Conservation (phyloP, 2,113 vertebrate species). For the Noctilio leporinus region DNA sequence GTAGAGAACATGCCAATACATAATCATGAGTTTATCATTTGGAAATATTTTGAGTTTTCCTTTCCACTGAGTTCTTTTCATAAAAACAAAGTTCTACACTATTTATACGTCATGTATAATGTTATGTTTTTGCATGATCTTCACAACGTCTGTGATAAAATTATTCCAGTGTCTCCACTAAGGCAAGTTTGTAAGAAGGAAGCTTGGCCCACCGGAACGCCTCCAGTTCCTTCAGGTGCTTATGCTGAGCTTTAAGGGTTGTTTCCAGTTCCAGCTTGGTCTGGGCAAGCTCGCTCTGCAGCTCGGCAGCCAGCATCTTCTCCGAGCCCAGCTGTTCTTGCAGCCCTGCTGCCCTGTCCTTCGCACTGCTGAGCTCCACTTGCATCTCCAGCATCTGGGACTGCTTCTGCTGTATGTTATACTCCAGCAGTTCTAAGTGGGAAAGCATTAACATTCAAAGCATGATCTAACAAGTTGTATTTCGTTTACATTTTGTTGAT, state of each 20-base stretch:
- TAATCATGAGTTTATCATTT: background rate
- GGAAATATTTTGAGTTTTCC: background rate
- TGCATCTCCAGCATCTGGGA: slow-evolving; percentile 79
- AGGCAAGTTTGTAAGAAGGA: background rate
- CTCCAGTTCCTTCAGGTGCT: slow-evolving; percentile 91
- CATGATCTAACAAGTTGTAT: background rate
- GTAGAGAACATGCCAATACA: background rate
- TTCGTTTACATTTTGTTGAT: background rate
- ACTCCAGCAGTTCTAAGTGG: slow-evolving; percentile 73
- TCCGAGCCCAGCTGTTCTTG: slow-evolving; percentile 81
- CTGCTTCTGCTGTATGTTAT: slow-evolving; percentile 78
- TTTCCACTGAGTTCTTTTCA: background rate
- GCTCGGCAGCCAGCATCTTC: slow-evolving; percentile 80
- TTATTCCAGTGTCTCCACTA: background rate
- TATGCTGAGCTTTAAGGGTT: slow-evolving; percentile 89
- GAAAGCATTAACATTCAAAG: background rate
- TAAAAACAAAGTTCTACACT: background rate
- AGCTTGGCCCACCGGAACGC: slow-evolving; percentile 84
- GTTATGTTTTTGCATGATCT: background rate
- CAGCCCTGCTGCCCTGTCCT: slow-evolving; percentile 75
- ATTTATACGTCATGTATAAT: background rate
- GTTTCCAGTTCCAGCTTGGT: slow-evolving; percentile 91
- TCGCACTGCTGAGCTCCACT: slow-evolving; percentile 74
- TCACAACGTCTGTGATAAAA: background rate
- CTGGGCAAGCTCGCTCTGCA: slow-evolving; percentile 89